Evolutionary conservation across 2,113 vertebrate species (phyloP).

Genomic region (Anseranas semipalmata): DNA sequence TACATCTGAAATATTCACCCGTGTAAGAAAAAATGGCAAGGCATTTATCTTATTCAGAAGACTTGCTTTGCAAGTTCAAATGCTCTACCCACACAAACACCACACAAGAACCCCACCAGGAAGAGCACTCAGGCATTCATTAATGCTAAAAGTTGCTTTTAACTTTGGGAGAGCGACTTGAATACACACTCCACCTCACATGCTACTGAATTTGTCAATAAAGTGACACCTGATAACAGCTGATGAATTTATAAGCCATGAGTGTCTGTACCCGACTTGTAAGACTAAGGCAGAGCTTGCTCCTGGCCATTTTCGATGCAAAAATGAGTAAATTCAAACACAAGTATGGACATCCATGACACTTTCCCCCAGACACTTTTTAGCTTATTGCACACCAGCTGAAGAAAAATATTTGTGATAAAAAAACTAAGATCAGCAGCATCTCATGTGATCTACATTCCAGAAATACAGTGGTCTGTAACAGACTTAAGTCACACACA

Average conservation of each 20-base stretch:
- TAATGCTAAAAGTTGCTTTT: neutral
- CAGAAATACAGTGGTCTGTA: neutral
- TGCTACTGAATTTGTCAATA: neutral
- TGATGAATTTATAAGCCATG: neutral
- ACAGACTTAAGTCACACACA: neutral
- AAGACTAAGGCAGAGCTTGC: neutral
- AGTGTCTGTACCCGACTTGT: neutral
- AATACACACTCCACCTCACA: neutral
- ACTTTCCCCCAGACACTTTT: neutral
- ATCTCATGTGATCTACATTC: neutral
- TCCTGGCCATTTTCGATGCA: neutral
- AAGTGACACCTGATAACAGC: neutral
- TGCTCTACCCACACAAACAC: neutral
- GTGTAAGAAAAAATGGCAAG: neutral
- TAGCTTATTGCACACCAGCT: neutral
- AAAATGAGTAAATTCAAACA: neutral
- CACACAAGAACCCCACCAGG: neutral
- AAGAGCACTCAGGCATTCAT: neutral
- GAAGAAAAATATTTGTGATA: neutral
- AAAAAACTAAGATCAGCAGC: neutral
- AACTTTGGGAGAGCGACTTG: neutral
- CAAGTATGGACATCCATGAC: neutral
- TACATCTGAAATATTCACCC: neutral
- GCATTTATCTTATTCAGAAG: neutral
- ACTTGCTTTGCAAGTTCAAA: neutral